Percentiles rank a stretch among this genome's conserved stretches.
Conservation (phyloP, 2,888 invertebrate genomes). For the Drosophila anomalata region DNA sequence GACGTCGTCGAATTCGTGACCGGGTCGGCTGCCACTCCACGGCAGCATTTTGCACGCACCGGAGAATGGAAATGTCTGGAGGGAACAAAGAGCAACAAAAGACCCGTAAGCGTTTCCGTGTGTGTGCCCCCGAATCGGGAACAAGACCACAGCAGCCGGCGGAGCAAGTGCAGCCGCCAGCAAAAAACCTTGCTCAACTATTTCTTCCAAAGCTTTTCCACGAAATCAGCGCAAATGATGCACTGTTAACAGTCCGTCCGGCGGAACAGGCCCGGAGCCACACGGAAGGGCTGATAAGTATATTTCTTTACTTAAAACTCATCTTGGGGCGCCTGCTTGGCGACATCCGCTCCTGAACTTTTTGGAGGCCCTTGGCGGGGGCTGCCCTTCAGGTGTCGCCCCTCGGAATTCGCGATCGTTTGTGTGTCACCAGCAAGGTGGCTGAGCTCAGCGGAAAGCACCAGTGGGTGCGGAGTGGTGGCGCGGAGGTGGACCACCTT, state of each 20-base stretch:
- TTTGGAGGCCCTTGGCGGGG: slow-evolving; percentile 21
- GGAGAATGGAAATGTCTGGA: not conserved
- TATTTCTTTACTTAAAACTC: not conserved
- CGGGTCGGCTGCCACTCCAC: slow-evolving; percentile 1
- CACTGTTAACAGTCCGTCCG: slow-evolving; percentile 50
- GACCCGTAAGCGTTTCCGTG: slow-evolving; percentile 55
- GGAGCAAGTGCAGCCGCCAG: slow-evolving; percentile 29
- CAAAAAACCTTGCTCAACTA: slow-evolving; percentile 63
- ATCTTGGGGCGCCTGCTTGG: not conserved
- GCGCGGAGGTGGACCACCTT: slow-evolving; percentile 11
- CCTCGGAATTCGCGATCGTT: slow-evolving; percentile 26
- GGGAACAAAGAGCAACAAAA: not conserved
- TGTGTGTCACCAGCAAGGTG: slow-evolving; percentile 23
- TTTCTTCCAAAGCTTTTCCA: slow-evolving; percentile 37
- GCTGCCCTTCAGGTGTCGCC: slow-evolving; percentile 27
- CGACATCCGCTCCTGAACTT: slow-evolving; percentile 8
- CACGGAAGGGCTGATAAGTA: slow-evolving; percentile 1
- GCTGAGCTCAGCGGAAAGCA: slow-evolving; percentile 27
- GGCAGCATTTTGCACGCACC: slow-evolving; percentile 36
- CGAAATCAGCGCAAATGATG: slow-evolving; percentile 66
- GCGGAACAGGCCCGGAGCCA: slow-evolving; percentile 16
- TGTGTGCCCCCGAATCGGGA: slow-evolving; percentile 53
- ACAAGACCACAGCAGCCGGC: slow-evolving; percentile 38
- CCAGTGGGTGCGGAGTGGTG: not conserved
- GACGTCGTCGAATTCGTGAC: slow-evolving; percentile 51